Base-by-base conservation (phyloP, 2,888 invertebrate species). In the Hipparchia semele region DNA sequence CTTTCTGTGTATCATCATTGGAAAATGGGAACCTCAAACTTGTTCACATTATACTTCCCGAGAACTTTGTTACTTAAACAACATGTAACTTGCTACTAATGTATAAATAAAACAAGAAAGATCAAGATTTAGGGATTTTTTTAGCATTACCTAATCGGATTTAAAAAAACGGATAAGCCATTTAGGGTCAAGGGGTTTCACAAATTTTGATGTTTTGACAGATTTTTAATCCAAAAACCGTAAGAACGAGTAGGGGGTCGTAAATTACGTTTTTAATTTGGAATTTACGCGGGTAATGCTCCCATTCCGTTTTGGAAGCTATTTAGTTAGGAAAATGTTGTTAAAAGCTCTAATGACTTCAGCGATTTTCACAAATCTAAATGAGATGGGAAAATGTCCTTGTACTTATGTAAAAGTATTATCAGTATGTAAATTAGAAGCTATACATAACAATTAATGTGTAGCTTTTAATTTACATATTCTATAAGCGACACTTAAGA, bases 291-390 rank as follows among this genome's bases (percentile, higher is more conserved):
- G 23, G 56, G 13, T 56, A 56, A 56, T 56, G 56, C 13, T 6
- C 56, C 13, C 13, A 13, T 56, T 56, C 56, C 56, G 56, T 56
- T 56, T 56, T 56, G 56, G 13, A 13, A 56, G 56, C 56, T 56
- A 56, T 56, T 56, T 56, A 8, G 13, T 56, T 56, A 13, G 56
- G 56, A 56, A 62, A 39, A 62, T 51, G 54, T 13, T 56, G 56
- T 64, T 45, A 54, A 73, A 73, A 33, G 65, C 59, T n/a, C 59
- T 60, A 66, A 69, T 60, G 56, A 67, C 56, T 54, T 56, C 7
- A 56, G 66, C 60, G 46, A 70, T 73, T 73, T 73, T 49, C 51
- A 62, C 66, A 56, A 70, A 56, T 62, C 54, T 49, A 7, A 56
- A 56, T 56, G 56, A 56, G 56, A 56, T 54, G n/a, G 54, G 54